These are phyloP conservation scores for Campaea margaritaria DNA, from an alignment of 2,888 invertebrate species.

Conservation along the genomic window DNA sequence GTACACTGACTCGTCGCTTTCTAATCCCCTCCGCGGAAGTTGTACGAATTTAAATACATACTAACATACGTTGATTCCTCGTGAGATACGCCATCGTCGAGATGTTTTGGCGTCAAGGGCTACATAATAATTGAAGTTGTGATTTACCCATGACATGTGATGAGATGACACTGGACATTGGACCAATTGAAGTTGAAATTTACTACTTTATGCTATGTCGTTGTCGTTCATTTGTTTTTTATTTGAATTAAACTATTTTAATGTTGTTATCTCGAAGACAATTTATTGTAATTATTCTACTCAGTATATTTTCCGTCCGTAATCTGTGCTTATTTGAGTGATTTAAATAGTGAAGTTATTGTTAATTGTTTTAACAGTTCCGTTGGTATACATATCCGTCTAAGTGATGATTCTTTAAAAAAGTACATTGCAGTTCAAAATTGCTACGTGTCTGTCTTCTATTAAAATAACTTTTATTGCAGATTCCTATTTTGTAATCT, in stretches of 20 bases:
- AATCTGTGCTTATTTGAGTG: conserved; percentile 37
- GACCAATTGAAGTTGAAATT: conserved; percentile 59
- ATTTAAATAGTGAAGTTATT: conserved; percentile 4
- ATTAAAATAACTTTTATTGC: conserved; percentile 66
- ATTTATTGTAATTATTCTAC: conserved; percentile 1
- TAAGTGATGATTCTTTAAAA: conserved; percentile 20
- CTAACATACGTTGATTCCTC: conserved; percentile 29
- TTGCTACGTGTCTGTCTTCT: conserved; percentile 33
- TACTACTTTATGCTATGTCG: conserved; percentile 16
- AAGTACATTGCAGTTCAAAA: conserved; percentile 38
- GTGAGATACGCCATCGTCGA: conserved; percentile 15
- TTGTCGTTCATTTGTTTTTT: not conserved
- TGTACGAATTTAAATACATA: conserved; percentile 41
- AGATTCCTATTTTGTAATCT: conserved; percentile 82
- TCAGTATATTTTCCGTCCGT: conserved; percentile 64
- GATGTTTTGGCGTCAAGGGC: conserved; percentile 8
- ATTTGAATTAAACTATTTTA: not conserved
- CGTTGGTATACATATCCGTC: conserved; percentile 17
- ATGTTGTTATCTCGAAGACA: not conserved
- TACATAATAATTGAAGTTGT: conserved; percentile 52
- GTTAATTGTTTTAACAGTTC: conserved; percentile 9
- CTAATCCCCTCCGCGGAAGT: conserved; percentile 22
- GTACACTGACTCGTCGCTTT: conserved; percentile 43
- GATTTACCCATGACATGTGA: conserved; percentile 64
- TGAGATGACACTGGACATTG: conserved; percentile 62